Conservation (phyloP, 2,113 vertebrate species). For the Eulemur macaco region DNA sequence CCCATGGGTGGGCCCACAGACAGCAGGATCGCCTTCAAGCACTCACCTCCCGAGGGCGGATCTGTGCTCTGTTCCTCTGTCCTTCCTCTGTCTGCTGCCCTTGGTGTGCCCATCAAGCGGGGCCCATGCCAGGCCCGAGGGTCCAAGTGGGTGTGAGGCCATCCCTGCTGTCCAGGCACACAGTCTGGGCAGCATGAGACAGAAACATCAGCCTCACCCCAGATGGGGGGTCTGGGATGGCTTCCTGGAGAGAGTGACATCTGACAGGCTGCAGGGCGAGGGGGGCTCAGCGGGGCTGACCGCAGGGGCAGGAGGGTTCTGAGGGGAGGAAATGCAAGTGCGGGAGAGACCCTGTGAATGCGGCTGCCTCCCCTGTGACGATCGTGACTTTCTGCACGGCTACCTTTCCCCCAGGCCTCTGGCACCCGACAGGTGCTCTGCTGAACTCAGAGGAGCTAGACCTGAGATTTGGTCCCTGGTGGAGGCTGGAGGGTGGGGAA, state of each 20-base stretch:
- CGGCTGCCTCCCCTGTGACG: fast-evolving
- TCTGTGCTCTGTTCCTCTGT: not conserved
- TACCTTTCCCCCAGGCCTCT: not conserved
- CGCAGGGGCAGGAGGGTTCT: not conserved
- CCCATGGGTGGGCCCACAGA: not conserved
- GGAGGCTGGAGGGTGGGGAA: too few species aligned
- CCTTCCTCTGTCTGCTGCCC: too few species aligned
- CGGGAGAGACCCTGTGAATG: fast-evolving
- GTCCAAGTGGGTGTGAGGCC: not conserved
- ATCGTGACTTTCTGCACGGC: not conserved
- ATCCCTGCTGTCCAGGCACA: not conserved
- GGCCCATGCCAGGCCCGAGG: not conserved
- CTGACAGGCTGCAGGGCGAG: not conserved
- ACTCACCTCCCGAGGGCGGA: not conserved
- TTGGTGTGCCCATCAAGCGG: not conserved
- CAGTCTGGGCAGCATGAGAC: not conserved
- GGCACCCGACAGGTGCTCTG: not conserved
- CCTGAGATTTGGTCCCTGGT: not conserved
- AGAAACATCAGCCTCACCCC: not conserved
- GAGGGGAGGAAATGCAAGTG: not conserved
- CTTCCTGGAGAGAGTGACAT: not conserved
- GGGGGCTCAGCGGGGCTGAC: not conserved
- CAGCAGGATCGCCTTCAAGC: fast-evolving
- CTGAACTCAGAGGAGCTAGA: not conserved
- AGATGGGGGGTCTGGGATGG: not conserved